Conservation (phyloP, 23 tunicate genomes). For the Ascidia mentula region DNA sequence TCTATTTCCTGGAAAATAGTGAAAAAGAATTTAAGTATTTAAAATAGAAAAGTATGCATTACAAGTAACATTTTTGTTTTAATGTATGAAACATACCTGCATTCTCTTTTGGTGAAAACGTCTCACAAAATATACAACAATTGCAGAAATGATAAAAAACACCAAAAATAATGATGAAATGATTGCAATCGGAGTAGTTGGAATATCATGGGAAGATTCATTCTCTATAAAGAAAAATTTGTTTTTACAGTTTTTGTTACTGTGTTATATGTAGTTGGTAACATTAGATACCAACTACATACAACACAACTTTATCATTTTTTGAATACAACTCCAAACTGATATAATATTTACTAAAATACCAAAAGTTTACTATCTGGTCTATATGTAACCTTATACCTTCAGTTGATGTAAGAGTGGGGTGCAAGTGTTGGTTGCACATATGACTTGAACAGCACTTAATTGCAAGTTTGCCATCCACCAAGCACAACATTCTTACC, state of each 20-base stretch:
- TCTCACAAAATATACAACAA: conserved; percentile 20
- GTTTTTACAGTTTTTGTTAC: too few species aligned
- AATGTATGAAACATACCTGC: conserved; percentile 20
- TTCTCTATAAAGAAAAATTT: background rate
- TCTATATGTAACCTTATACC: too few species aligned
- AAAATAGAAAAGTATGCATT: too few species aligned
- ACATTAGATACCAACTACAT: background rate
- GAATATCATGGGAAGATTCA: background rate
- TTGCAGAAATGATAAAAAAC: conserved; percentile 8
- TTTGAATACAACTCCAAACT: too few species aligned
- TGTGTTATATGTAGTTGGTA: too few species aligned
- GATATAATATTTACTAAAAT: too few species aligned
- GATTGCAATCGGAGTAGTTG: conserved; percentile 14
- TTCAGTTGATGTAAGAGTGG: conserved; percentile 37
- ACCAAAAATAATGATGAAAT: conserved; percentile 18
- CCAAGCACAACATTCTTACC: background rate
- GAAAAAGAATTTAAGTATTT: background rate
- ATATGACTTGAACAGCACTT: conserved; percentile 22
- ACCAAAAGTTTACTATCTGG: too few species aligned
- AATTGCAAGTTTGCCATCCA: conserved; percentile 17
- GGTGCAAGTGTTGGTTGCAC: conserved; percentile 29
- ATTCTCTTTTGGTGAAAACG: conserved; percentile 40
- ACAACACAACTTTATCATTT: background rate
- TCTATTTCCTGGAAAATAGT: conserved; percentile 38
- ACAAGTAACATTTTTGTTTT: background rate